phyloP scores from a whole-genome alignment of 2,113 vertebrate species.

The Brachyistius frenatus region DNA sequence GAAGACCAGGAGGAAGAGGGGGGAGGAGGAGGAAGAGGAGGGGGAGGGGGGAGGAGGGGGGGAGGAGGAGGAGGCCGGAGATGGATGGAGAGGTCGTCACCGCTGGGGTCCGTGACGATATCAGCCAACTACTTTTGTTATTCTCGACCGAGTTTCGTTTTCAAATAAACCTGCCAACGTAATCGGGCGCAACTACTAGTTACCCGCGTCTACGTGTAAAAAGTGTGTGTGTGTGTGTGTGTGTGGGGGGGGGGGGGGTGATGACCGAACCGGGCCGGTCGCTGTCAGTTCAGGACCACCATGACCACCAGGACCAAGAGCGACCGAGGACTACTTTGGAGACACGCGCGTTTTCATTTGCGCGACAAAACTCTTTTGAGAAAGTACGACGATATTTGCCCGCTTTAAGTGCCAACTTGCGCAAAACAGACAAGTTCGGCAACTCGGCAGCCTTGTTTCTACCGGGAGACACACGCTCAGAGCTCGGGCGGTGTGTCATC shows the following conservation, averaged over 20 bases:
- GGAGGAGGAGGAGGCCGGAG: conserved; percentile 42
- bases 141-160: conserved; percentile 38
- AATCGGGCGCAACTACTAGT: too few species aligned
- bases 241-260: background rate
- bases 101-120: conserved; percentile 49
- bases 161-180: background rate
- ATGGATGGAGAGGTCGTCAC: conserved; percentile 69
- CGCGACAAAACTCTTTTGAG: conserved; percentile 21
- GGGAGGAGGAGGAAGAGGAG: background rate
- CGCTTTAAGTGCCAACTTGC: background rate
- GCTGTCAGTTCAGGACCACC: conserved; percentile 85
- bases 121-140: conserved; percentile 4
- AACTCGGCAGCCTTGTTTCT: background rate
- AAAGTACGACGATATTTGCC: background rate
- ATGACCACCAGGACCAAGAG: conserved; percentile 26
- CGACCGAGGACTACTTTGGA: conserved; percentile 30
- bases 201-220: too few species aligned
- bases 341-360: background rate
- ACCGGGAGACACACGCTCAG: conserved; percentile 9
- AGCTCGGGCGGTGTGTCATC: conserved; percentile 68
- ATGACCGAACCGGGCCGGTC: conserved; percentile 54
- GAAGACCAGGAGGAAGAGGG: conserved; percentile 31
- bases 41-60: background rate
- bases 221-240: too few species aligned
- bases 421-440: conserved; percentile 49